These are phyloP conservation scores for Scyliorhinus canicula DNA, from an alignment of 2,797 vertebrate genomes.

Conservation along the genomic window DNA sequence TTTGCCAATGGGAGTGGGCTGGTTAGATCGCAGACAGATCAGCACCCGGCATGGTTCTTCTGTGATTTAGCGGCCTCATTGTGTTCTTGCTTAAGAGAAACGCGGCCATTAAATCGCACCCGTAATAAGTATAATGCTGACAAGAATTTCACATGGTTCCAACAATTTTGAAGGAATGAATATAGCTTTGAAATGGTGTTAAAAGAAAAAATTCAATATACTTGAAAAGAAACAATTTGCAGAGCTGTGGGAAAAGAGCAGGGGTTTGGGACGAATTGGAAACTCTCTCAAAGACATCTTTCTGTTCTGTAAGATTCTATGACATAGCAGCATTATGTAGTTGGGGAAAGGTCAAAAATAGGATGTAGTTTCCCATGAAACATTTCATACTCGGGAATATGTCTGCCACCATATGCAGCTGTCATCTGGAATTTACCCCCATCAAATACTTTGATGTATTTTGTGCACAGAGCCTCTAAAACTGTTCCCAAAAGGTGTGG, in stretches of 20 bases:
- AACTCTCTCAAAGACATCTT: neutral
- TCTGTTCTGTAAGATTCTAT: neutral
- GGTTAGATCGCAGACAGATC: too few species aligned
- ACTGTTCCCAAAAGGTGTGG: neutral
- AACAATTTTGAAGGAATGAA: neutral
- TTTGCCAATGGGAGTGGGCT: too few species aligned
- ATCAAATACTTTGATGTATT: neutral
- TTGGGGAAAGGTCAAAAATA: neutral
- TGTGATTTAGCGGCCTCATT: too few species aligned
- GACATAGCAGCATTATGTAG: neutral
- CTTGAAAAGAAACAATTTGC: neutral
- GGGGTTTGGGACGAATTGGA: neutral
- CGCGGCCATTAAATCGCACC: too few species aligned
- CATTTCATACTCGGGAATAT: neutral
- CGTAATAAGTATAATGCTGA: neutral
- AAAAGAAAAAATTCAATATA: neutral
- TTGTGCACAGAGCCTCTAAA: neutral
- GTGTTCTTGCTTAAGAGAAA: too few species aligned
- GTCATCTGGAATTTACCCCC: neutral
- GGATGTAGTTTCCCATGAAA: neutral
- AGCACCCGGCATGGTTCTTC: too few species aligned
- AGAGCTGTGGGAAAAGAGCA: neutral
- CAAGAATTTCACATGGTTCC: neutral
- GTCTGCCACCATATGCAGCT: neutral
- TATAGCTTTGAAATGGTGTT: neutral